A percentile compares a stretch with the other conserved stretches of the same genome.
phyloP scores from a whole-genome alignment of 2,888 invertebrate species.

The Chaetoderma sp. region DNA sequence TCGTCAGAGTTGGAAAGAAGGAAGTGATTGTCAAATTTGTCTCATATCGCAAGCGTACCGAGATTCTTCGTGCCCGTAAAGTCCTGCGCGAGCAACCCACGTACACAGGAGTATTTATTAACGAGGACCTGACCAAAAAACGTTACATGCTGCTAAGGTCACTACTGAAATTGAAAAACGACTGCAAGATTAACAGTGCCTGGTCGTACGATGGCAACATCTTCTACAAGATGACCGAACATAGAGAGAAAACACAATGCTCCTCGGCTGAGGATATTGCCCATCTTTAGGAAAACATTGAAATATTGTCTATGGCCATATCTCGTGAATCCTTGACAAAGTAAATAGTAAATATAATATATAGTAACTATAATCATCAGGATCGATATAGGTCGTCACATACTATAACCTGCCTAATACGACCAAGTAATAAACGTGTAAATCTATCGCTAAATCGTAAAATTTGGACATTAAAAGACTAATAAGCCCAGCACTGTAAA shows the following conservation, averaged over 20 bases:
- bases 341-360: too few relatives aligned
- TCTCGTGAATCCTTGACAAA: too few relatives aligned
- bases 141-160: neutral
- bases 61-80: neutral
- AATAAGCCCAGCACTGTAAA: too few relatives aligned
- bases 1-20: neutral
- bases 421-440: too few relatives aligned
- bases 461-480: too few relatives aligned
- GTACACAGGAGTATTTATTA: neutral
- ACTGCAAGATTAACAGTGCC: neutral
- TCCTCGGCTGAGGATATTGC: too few relatives aligned
- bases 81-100: neutral
- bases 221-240: neutral
- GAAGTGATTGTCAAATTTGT: neutral
- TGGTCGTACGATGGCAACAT: slow-evolving; percentile 5
- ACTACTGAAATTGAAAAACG: neutral
- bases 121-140: slow-evolving; percentile 1
- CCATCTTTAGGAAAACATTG: too few relatives aligned
- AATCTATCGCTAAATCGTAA: too few relatives aligned
- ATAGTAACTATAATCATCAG: too few relatives aligned
- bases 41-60: neutral
- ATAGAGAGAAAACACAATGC: neutral
- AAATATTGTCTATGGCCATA: too few relatives aligned
- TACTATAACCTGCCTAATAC: too few relatives aligned
- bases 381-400: too few relatives aligned